phyloP scores from a whole-genome alignment of 1,140 invertebrate species.

The Ceratina australensis region DNA sequence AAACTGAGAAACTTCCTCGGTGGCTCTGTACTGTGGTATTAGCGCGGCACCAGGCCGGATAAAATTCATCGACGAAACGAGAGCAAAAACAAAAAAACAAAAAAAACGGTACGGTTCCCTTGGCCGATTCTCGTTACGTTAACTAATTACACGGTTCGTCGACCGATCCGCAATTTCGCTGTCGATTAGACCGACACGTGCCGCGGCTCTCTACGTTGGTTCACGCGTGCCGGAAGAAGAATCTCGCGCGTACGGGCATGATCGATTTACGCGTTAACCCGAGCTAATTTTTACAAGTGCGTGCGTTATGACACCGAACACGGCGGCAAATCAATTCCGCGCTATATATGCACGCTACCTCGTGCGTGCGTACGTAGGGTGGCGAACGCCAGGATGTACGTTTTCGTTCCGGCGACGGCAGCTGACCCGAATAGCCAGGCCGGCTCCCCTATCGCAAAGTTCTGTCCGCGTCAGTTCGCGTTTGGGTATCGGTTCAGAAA shows the following conservation, averaged over 20 bases:
- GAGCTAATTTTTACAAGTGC: slow-evolving; percentile 6
- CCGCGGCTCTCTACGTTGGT: background rate
- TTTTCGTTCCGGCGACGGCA: background rate
- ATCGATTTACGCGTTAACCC: background rate
- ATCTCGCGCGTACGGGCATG: background rate
- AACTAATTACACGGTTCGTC: too few relatives aligned
- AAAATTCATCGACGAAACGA: background rate
- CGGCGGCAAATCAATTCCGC: too few relatives aligned
- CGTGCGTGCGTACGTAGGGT: background rate
- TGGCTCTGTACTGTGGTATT: slow-evolving; percentile 62
- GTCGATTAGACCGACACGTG: background rate
- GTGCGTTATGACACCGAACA: too few relatives aligned
- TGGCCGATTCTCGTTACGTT: background rate
- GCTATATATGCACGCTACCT: too few relatives aligned
- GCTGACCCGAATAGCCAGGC: slow-evolving; percentile 30
- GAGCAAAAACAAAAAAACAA: too few relatives aligned
- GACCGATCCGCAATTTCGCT: too few relatives aligned
- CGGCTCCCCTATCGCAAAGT: background rate
- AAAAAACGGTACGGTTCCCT: background rate
- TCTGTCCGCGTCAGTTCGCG: background rate
- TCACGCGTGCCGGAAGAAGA: background rate
- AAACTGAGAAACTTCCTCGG: slow-evolving; percentile 74
- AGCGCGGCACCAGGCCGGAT: slow-evolving; percentile 45
- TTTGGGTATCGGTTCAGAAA: background rate
- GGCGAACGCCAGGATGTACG: background rate